phyloP scores from a whole-genome alignment of 2,888 invertebrate genomes.

The Sesamia inferens region DNA sequence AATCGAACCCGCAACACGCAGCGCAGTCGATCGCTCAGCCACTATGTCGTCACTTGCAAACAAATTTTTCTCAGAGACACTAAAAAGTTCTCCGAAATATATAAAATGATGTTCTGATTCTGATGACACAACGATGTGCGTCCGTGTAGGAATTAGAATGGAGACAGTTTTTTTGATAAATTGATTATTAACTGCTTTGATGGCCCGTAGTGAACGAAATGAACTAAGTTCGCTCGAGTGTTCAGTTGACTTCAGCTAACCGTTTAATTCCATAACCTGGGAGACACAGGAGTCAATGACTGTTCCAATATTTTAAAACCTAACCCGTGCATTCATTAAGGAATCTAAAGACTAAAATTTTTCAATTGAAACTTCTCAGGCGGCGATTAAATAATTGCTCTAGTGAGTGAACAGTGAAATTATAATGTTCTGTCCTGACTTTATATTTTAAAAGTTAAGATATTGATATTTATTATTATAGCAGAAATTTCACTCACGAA shows the following conservation, averaged over 20 bases:
- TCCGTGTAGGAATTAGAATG: constrained; percentile 16
- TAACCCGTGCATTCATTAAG: background rate
- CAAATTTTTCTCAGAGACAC: background rate
- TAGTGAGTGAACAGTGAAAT: background rate
- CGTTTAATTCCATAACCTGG: constrained; percentile 37
- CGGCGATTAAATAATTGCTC: background rate
- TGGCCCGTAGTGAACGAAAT: constrained; percentile 19
- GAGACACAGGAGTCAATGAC: constrained; percentile 31
- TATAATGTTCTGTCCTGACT: background rate
- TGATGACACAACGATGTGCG: background rate
- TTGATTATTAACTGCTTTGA: constrained; percentile 40
- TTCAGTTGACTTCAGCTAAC: constrained; percentile 3
- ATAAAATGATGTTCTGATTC: background rate
- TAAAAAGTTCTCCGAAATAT: background rate
- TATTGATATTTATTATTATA: background rate
- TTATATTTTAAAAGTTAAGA: too few relatives aligned
- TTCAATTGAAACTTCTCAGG: background rate
- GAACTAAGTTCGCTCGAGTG: constrained; percentile 25
- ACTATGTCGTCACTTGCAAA: background rate
- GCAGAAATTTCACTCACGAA: background rate
- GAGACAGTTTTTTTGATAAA: constrained; percentile 43
- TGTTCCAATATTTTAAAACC: constrained; percentile 17
- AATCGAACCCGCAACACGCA: too few relatives aligned
- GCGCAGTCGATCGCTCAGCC: too few relatives aligned
- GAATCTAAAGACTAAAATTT: background rate